A percentile compares a stretch with the other conserved stretches of the same genome.
phyloP scores from a whole-genome alignment of 2,113 vertebrate species.

The Recurvirostra avosetta region DNA sequence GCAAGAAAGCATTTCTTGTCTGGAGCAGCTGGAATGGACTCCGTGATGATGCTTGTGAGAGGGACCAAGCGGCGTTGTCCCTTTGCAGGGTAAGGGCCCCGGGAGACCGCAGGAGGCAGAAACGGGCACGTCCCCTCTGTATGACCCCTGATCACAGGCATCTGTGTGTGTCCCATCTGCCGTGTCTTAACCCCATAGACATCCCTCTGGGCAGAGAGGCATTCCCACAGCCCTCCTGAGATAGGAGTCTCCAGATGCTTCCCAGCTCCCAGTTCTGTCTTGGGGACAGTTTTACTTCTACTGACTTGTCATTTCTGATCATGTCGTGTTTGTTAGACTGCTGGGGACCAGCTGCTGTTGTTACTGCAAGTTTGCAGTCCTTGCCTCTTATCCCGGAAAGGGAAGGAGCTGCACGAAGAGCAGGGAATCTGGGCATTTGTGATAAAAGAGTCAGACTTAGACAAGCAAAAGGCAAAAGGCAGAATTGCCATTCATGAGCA shows the following conservation, averaged over 20 bases:
- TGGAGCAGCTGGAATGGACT: neutral
- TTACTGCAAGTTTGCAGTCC: neutral
- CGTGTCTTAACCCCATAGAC: fast-evolving
- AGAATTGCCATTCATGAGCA: neutral
- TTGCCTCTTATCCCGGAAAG: neutral
- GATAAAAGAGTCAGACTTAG: neutral
- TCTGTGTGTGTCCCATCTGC: neutral
- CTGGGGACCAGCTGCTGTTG: neutral
- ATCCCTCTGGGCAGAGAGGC: too few relatives aligned
- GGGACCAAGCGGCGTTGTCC: neutral
- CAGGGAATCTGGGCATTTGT: neutral
- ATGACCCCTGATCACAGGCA: neutral
- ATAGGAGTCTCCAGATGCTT: neutral
- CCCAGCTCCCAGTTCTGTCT: neutral
- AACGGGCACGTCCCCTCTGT: fast-evolving
- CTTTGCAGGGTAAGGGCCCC: neutral
- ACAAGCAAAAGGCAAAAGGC: neutral
- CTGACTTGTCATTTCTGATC: neutral
- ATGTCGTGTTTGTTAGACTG: neutral
- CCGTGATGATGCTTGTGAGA: neutral
- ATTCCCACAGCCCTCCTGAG: neutral
- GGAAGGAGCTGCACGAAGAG: neutral
- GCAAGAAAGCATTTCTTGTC: neutral
- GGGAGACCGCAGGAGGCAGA: neutral
- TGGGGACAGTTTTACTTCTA: neutral